phyloP scores from a whole-genome alignment of 2,888 invertebrate genomes.

The Drosophila setosimentum region DNA sequence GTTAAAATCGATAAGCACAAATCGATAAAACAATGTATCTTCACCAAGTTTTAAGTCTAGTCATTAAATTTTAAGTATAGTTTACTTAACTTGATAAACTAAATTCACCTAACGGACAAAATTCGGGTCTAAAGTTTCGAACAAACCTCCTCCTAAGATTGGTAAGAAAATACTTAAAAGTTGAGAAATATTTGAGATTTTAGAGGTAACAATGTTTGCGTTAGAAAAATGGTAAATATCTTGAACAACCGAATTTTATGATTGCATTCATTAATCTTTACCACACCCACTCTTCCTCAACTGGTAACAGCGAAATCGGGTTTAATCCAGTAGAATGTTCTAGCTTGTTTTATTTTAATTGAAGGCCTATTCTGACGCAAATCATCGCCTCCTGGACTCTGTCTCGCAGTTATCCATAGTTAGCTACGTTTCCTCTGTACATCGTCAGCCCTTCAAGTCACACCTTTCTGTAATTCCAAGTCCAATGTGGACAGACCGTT shows the following conservation, averaged over 20 bases:
- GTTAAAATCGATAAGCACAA: neutral
- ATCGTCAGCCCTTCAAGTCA: slow-evolving; percentile 20
- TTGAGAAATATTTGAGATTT: neutral
- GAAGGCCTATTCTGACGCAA: slow-evolving; percentile 1
- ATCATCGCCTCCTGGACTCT: slow-evolving; percentile 1
- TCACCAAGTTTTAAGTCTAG: neutral
- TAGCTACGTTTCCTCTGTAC: neutral
- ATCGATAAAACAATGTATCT: neutral
- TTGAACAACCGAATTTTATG: neutral
- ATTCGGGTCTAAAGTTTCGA: neutral
- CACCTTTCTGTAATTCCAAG: slow-evolving; percentile 58
- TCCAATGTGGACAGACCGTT: slow-evolving; percentile 5
- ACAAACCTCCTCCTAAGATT: neutral
- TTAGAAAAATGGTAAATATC: neutral
- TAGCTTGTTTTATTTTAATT: neutral
- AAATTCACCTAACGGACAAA: neutral
- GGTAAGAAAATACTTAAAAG: neutral
- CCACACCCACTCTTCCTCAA: neutral
- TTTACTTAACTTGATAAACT: neutral
- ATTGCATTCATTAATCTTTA: neutral
- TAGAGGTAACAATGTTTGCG: neutral
- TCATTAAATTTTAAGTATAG: neutral
- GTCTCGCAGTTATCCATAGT: neutral
- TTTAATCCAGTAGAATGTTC: neutral
- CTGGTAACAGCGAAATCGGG: neutral